phyloP scores from a whole-genome alignment of 2,888 invertebrate species.

The Belgica antarctica region DNA sequence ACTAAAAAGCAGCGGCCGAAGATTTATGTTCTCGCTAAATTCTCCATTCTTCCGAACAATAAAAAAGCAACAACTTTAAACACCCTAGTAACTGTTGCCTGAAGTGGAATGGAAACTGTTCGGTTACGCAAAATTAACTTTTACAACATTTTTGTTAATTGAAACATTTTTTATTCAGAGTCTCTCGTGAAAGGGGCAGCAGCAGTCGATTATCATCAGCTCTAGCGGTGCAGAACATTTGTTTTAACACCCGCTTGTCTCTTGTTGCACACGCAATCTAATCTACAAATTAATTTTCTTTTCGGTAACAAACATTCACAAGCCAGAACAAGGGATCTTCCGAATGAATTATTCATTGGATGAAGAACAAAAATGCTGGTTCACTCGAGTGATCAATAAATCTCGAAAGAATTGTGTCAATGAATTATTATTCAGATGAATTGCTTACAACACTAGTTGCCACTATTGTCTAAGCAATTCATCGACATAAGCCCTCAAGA shows the following conservation, averaged over 20 bases:
- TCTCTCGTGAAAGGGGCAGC: not conserved
- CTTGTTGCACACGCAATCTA: slow-evolving; percentile 18
- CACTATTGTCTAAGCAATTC: not conserved
- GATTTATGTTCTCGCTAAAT: too few species aligned
- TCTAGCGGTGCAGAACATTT: slow-evolving; percentile 33
- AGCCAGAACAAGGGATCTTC: not conserved
- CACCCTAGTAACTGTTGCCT: too few species aligned
- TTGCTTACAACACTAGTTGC: not conserved
- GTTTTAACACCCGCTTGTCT: slow-evolving; percentile 14
- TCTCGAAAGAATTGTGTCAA: not conserved
- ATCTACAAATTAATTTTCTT: slow-evolving; percentile 21
- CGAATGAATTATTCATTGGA: not conserved
- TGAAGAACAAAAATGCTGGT: not conserved
- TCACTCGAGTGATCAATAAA: slow-evolving; percentile 21
- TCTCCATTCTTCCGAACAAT: too few species aligned
- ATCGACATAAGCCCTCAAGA: not conserved
- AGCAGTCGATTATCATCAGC: not conserved
- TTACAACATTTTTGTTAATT: slow-evolving; percentile 27
- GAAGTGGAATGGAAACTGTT: not conserved
- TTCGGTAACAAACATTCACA: not conserved
- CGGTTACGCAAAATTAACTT: slow-evolving; percentile 33
- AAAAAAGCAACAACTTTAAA: too few species aligned
- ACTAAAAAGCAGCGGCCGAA: too few species aligned
- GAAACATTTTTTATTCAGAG: slow-evolving; percentile 34
- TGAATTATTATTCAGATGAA: not conserved